Base-by-base conservation (phyloP, 2,888 invertebrate genomes). In the Torymus texanus region DNA sequence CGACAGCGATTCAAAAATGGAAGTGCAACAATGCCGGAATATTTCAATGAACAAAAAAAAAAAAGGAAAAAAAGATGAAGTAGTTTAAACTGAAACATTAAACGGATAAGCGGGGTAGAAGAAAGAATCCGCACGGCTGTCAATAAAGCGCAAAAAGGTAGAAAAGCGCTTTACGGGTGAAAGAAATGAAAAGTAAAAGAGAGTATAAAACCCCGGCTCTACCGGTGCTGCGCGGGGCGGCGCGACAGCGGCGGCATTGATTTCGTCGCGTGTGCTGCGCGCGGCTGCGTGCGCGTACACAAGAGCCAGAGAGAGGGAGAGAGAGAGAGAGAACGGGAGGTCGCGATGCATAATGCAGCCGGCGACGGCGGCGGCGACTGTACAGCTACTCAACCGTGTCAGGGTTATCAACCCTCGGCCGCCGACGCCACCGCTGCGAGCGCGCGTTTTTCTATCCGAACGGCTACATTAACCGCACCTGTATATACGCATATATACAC, bases 331-430 rank as follows among this genome's bases (percentile, higher is more conserved):
- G 84, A 84, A 85, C 85, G 84, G 85, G 84, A 85, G 87, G 87
- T 85, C 86, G 84, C 83, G 74, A 86, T 88, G 85, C 85, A 88
- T 88, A 86, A 87, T 87, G 86, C 84, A 86, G 83, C 83, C 78
- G 83, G 81, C 83, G 82, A 80, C 80, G 84, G 83, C 84, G 41
- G 59, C 67, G 41, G 83, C 79, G 81, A 82, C 83, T 77, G 79
- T 82, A 83, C 41, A 41, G 84, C 84, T 86, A 83, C 85, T 86
- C 85, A 87, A 88, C 85, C 86, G 84, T 88, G 88, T 88, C 88
- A 88, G 88, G 88, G 88, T 88, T 88, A 87, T 83, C 84, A 85
- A 83, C 83, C 83, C 79, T 82, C 65, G 68, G 79, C 75, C 78
- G 51, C 66, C 75, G 75, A 81, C 62, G 74, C 73, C 78, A 58